Base-by-base conservation (phyloP, 1,140 invertebrate species). In the Phenacoccus solenopsis region DNA sequence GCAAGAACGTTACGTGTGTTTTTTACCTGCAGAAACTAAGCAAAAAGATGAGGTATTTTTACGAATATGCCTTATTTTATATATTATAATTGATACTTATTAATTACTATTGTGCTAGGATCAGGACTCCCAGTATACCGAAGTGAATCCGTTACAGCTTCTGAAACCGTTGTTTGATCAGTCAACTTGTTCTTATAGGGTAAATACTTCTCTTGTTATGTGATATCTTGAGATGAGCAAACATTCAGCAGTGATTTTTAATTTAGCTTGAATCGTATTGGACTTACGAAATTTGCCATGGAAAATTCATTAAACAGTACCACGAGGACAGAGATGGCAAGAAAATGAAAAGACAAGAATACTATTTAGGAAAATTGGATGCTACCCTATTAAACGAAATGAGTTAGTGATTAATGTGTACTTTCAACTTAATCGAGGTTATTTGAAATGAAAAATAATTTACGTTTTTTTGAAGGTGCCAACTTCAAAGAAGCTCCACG, bases 251-350 rank as follows among this genome's bases (percentile, higher is more conserved):
- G 7, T 64, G 57, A 57, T 69, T 57, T 69, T 22, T 74, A 72
- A 67, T 72, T 76, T 76, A 89, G 86, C 81, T 98, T 70, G 96
- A 98, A 78, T 88, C 88, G 49, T 98, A 96, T 78, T 98, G 96
- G 96, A 94, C 91, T 0, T 98, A 98, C 81, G 94, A 98, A 80
- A 82, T 98, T 10, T 98, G 96, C 77, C 96, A 98, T 82, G 94
- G 94, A 4, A 83, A 85, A 73, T 88, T 90, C 78, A 85, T 98
- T 1, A 82, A 90, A 12, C 96, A 98, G 77, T 98, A 94, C 80
- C 95, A 98, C 79, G 95, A 98, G 79, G 92, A 95, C 75, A 84
- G 92, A 72, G 94, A 96, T 79, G 90, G 87, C 72, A 92, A 91
- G 76, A 24, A 68, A 69, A 81, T 87, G 0, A 90, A 88, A 77